Percentiles rank a stretch among this genome's conserved stretches.
Evolutionary conservation across 2,797 vertebrate species (phyloP).

Genomic region (Morus bassanus): DNA sequence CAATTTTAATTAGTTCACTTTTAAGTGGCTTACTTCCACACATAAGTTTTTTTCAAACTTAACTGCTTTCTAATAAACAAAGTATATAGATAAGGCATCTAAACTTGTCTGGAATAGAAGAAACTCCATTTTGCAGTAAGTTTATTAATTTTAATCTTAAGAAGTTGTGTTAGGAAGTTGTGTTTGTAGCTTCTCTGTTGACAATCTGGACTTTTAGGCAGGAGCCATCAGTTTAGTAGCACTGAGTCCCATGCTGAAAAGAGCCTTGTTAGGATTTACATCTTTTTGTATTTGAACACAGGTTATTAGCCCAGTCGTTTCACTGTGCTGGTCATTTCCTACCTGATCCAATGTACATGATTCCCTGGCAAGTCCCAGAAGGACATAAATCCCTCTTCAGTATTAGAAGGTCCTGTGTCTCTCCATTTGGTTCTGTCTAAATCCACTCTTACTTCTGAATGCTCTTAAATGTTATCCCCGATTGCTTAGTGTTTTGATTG

Average conservation of each 20-base stretch:
- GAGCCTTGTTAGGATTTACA: neutral
- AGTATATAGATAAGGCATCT: neutral
- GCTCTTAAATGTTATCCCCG: neutral
- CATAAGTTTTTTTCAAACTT: neutral
- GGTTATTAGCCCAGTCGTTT: neutral
- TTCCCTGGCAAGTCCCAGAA: neutral
- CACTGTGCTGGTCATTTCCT: neutral
- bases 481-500: neutral
- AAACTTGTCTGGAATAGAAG: neutral
- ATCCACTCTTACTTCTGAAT: neutral
- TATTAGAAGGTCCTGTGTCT: neutral
- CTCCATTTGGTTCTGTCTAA: neutral
- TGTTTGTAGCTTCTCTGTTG: neutral
- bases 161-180: neutral
- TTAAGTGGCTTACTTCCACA: neutral
- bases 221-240: neutral
- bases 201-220: neutral
- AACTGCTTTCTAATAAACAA: neutral
- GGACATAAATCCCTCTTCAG: neutral
- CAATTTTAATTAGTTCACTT: neutral
- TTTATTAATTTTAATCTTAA: neutral
- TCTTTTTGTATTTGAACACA: neutral
- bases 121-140: neutral
- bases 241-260: neutral
- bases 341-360: neutral